Evolutionary conservation across 2,888 invertebrate species (phyloP).

Genomic region (Trachelus stipa): DNA sequence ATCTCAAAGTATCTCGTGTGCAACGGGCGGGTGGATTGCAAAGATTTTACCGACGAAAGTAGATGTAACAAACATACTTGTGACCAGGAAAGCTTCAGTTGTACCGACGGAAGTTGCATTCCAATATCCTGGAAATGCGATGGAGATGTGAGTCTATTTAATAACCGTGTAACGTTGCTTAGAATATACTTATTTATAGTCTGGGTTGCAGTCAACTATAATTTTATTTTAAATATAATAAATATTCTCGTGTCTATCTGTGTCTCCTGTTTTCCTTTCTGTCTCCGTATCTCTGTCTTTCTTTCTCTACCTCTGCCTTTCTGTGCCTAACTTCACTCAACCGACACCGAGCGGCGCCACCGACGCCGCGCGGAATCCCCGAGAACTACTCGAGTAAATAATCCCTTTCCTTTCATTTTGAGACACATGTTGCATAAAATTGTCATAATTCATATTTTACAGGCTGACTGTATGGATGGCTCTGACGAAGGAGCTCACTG

Average conservation of each 20-base stretch:
- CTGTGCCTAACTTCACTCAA: too few species aligned
- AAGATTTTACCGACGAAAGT: constrained; percentile 79
- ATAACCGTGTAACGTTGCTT: too few species aligned
- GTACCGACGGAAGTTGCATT: constrained; percentile 61
- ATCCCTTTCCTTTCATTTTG: background rate
- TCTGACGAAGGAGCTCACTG: constrained; percentile 58
- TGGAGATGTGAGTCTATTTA: constrained; percentile 39
- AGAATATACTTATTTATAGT: too few species aligned
- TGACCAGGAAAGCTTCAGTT: constrained; percentile 49
- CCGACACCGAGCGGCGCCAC: too few species aligned
- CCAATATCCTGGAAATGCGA: constrained; percentile 66
- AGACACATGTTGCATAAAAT: background rate
- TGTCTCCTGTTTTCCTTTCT: too few species aligned
- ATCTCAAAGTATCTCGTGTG: constrained; percentile 77
- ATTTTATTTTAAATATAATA: too few species aligned
- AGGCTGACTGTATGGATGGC: constrained; percentile 57
- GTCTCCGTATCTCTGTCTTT: too few species aligned
- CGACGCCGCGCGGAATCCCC: too few species aligned
- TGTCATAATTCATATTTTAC: background rate
- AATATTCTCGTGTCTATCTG: too few species aligned
- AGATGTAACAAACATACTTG: constrained; percentile 64
- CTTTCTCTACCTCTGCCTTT: too few species aligned
- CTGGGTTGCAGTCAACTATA: too few species aligned
- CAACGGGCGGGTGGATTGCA: constrained; percentile 81
- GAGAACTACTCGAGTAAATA: too few species aligned